Percentiles rank a stretch among this genome's conserved stretches.
Conservation (phyloP, 1,140 invertebrate genomes). For the Thaumatotibia leucotreta region DNA sequence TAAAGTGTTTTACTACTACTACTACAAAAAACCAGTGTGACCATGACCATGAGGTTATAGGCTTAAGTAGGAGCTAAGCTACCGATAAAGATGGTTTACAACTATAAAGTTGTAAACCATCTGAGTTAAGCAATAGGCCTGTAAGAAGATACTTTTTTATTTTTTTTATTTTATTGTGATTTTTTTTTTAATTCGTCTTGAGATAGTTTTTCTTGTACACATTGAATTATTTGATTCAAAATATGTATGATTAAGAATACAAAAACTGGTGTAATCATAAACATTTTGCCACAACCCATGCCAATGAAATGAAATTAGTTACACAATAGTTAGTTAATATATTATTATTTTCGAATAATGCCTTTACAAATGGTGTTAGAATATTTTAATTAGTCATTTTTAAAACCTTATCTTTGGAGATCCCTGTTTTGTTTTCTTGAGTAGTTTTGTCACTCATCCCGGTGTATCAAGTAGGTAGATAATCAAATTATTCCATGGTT, state of each 20-base stretch:
- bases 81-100: too few relatives aligned
- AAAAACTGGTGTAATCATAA: background rate
- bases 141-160: background rate
- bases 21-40: too few relatives aligned
- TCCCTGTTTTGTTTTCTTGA: slow-evolving; percentile 30
- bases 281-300: background rate
- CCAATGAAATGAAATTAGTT: too few relatives aligned
- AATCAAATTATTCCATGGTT: background rate
- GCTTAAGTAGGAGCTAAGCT: too few relatives aligned
- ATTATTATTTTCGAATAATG: background rate
- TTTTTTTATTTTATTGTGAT: background rate
- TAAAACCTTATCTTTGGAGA: slow-evolving; percentile 38
- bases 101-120: background rate
- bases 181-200: background rate
- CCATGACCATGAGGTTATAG: too few relatives aligned
- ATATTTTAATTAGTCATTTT: background rate
- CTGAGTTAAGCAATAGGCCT: background rate
- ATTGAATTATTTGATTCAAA: too few relatives aligned
- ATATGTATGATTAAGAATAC: background rate
- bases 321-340: too few relatives aligned
- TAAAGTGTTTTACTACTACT: too few relatives aligned
- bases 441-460: slow-evolving; percentile 44
- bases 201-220: background rate
- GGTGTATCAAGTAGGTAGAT: background rate
- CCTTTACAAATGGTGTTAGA: background rate